phyloP scores from a whole-genome alignment of 2,888 invertebrate species.

The Dynastes hyllus region DNA sequence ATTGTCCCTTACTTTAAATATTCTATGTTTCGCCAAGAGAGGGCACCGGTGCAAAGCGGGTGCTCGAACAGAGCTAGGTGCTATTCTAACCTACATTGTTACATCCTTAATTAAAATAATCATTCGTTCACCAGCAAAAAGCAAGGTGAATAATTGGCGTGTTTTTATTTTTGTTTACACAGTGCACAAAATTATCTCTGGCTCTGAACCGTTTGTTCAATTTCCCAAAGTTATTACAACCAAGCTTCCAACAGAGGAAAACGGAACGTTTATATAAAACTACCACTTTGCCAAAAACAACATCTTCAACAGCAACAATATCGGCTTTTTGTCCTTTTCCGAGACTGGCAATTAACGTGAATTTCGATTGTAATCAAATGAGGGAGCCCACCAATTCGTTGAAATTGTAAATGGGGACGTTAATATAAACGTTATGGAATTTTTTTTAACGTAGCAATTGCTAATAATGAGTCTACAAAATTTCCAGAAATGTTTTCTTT shows the following conservation, averaged over 20 bases:
- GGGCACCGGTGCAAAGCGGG: neutral
- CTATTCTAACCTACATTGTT: constrained; percentile 5
- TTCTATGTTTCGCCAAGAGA: too few species aligned
- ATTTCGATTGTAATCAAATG: constrained; percentile 4
- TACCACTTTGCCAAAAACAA: constrained; percentile 11
- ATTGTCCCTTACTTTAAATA: constrained; percentile 2
- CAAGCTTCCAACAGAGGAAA: neutral
- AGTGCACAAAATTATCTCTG: constrained; percentile 17
- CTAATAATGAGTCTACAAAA: too few species aligned
- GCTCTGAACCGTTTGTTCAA: constrained; percentile 8
- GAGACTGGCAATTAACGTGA: neutral
- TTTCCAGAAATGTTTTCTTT: too few species aligned
- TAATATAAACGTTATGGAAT: neutral
- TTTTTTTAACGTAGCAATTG: too few species aligned
- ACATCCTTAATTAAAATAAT: constrained; percentile 36
- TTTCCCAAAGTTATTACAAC: constrained; percentile 32
- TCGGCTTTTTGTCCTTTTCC: neutral
- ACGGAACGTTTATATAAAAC: constrained; percentile 13
- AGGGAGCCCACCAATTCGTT: neutral
- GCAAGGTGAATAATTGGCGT: constrained; percentile 38
- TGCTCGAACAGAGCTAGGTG: neutral
- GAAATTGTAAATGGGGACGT: neutral
- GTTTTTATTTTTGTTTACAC: constrained; percentile 30
- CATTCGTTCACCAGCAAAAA: constrained; percentile 3
- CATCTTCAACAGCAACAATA: neutral